A percentile compares a stretch with the other conserved stretches of the same genome.
phyloP scores from a whole-genome alignment of 2,888 invertebrate genomes.

The Automeris io region DNA sequence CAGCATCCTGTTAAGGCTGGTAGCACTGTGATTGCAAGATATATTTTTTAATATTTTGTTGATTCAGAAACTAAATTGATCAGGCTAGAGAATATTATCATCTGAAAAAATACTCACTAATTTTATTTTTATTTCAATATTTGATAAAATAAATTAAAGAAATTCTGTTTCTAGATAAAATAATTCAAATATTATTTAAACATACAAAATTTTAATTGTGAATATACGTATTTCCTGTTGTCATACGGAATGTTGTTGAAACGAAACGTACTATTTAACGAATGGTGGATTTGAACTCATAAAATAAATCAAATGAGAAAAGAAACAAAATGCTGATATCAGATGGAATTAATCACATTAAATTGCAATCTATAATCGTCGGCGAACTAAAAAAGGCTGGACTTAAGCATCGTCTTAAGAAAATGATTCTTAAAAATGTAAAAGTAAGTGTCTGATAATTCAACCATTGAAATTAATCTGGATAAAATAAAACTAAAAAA shows the following conservation, averaged over 20 bases:
- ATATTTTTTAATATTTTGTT: no score
- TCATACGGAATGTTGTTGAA: conserved; percentile 4
- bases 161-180: no score
- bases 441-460: conserved; percentile 73
- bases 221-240: no score
- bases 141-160: no score
- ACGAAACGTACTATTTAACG: conserved; percentile 33
- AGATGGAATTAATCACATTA: conserved; percentile 67
- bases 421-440: conserved; percentile 74
- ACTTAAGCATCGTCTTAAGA: conserved; percentile 83
- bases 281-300: conserved; percentile 37
- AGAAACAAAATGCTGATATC: conserved; percentile 66
- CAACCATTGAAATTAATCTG: conserved; percentile 10
- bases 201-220: no score
- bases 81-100: no score
- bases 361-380: conserved; percentile 75
- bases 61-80: no score
- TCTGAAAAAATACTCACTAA: no score
- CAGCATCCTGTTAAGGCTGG: no score
- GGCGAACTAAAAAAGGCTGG: conserved; percentile 82
- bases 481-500: background rate
- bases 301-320: conserved; percentile 22
- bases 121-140: no score
- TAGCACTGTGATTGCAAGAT: no score
- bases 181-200: no score